phyloP scores from a whole-genome alignment of 2,888 invertebrate species.

The Melanotus villosus region DNA sequence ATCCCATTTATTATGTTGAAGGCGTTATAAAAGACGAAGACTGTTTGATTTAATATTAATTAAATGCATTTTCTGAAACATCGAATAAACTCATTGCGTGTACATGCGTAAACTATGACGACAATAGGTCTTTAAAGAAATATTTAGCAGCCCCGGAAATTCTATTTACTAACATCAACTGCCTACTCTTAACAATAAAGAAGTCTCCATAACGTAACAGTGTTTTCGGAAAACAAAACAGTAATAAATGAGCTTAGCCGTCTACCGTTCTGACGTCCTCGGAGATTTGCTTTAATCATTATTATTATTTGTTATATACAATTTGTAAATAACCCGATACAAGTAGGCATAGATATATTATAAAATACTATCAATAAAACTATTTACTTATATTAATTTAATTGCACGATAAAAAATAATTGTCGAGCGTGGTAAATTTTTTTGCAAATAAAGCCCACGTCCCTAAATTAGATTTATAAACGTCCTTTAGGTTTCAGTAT shows the following conservation, averaged over 20 bases:
- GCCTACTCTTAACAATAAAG: too few species aligned
- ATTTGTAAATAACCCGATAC: not conserved
- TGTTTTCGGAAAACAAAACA: not conserved
- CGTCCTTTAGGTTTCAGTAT: not conserved
- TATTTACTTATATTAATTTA: constrained; percentile 13
- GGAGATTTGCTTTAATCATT: too few species aligned
- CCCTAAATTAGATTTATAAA: not conserved
- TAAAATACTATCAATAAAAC: constrained; percentile 1
- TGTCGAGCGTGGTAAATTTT: constrained; percentile 11
- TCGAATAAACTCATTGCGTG: too few species aligned
- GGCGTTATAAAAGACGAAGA: too few species aligned
- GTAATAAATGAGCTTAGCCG: not conserved
- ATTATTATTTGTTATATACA: not conserved
- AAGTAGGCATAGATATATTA: constrained; percentile 11
- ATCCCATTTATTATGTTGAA: too few species aligned
- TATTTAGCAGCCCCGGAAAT: too few species aligned
- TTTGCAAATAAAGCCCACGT: constrained; percentile 13
- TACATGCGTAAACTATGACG: too few species aligned
- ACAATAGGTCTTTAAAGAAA: too few species aligned
- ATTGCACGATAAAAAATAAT: constrained; percentile 25
- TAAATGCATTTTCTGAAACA: too few species aligned
- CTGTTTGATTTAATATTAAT: too few species aligned
- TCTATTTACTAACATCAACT: too few species aligned
- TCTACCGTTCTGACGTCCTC: not conserved
- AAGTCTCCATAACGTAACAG: too few species aligned